phyloP scores from a whole-genome alignment of 1,140 invertebrate genomes.

The Ectropis grisescens region DNA sequence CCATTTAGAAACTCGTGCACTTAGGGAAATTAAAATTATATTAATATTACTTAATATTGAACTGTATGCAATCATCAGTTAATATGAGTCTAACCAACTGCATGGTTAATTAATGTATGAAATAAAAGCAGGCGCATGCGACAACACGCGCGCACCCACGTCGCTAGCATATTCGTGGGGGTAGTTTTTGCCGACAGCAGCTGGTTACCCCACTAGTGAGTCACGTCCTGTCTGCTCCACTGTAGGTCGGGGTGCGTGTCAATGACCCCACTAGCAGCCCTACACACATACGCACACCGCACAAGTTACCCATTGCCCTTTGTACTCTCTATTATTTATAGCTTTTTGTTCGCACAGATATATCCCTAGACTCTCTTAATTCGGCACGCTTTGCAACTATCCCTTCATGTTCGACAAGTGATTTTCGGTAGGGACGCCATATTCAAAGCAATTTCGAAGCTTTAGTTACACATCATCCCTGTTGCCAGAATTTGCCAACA shows the following conservation, averaged over 20 bases:
- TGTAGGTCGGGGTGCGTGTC: constrained; percentile 56
- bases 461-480: no score
- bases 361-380: constrained; percentile 24
- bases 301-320: constrained; percentile 52
- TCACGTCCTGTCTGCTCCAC: constrained; percentile 59
- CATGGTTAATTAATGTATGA: constrained; percentile 29
- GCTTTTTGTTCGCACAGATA: constrained; percentile 27
- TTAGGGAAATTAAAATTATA: no score
- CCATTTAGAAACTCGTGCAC: no score
- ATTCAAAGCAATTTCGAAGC: no score
- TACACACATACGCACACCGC: constrained; percentile 38
- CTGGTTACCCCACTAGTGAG: constrained; percentile 58
- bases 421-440: no score
- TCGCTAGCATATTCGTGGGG: constrained; percentile 20
- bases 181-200: constrained; percentile 60
- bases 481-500: no score
- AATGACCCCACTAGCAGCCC: constrained; percentile 58
- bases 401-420: constrained; percentile 29
- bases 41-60: no score
- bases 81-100: constrained; percentile 5
- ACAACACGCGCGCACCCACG: constrained; percentile 23
- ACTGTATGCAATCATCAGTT: no score
- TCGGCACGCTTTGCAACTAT: constrained; percentile 30
- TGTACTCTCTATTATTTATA: constrained; percentile 51
- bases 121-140: constrained; percentile 34